These are phyloP conservation scores for Drosophila ficusphila DNA, from an alignment of 1,140 invertebrate genomes.

Conservation along the genomic window DNA sequence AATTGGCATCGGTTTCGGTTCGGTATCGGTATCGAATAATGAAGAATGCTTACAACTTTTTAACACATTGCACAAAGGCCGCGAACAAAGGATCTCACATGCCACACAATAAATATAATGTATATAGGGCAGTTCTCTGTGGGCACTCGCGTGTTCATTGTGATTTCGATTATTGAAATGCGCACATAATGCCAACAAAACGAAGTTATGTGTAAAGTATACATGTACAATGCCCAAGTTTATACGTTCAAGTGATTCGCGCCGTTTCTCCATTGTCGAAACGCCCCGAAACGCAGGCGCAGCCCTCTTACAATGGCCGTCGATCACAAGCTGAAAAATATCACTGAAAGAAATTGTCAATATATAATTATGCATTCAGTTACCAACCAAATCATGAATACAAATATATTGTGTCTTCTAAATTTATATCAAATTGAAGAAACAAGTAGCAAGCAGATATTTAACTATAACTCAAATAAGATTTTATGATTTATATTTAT, in stretches of 20 bases:
- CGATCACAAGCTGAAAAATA: not conserved
- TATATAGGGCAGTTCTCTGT: constrained; percentile 39
- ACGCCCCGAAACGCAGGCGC: constrained; percentile 30
- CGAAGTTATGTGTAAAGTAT: constrained; percentile 78
- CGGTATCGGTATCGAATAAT: constrained; percentile 12
- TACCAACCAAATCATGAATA: no score
- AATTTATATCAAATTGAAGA: no score
- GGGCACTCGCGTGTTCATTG: constrained; percentile 79
- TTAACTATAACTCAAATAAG: no score
- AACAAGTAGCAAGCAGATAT: no score
- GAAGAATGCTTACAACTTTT: constrained; percentile 75
- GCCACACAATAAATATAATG: constrained; percentile 16
- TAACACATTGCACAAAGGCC: constrained; percentile 75
- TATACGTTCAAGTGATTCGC: constrained; percentile 72
- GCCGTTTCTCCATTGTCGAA: constrained; percentile 54
- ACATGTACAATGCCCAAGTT: constrained; percentile 77
- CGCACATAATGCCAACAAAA: constrained; percentile 72
- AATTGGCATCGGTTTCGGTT: constrained; percentile 30
- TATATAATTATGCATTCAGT: no score
- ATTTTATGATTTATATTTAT: no score
- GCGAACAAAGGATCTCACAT: constrained; percentile 54
- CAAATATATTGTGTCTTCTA: no score
- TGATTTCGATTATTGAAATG: constrained; percentile 60
- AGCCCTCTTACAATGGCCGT: constrained; percentile 36
- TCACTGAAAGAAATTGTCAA: constrained; percentile 21